Conservation (phyloP, 2,888 invertebrate species). For the Melieria picta region DNA sequence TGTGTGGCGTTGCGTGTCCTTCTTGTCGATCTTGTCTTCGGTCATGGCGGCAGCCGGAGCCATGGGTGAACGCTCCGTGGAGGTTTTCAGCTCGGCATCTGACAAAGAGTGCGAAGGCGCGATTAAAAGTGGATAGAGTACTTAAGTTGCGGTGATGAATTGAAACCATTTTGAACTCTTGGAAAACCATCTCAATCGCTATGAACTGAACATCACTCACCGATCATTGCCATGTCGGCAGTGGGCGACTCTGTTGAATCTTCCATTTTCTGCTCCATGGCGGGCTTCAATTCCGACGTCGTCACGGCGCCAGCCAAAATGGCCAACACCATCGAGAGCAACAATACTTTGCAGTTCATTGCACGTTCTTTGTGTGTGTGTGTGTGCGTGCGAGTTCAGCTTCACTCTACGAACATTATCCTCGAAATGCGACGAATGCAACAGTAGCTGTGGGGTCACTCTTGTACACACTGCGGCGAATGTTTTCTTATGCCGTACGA, state of each 20-base stretch:
- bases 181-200: too few relatives aligned
- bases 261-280: constrained; percentile 41
- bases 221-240: constrained; percentile 55
- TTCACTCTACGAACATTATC: too few relatives aligned
- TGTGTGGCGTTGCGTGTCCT: constrained; percentile 51
- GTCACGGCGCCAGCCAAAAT: constrained; percentile 9
- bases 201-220: constrained; percentile 47
- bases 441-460: too few relatives aligned
- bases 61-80: constrained; percentile 49
- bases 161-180: too few relatives aligned
- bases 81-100: constrained; percentile 38
- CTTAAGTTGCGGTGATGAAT: too few relatives aligned
- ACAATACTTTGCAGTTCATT: neutral
- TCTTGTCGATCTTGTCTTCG: neutral
- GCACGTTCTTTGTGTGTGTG: too few relatives aligned
- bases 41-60: constrained; percentile 1
- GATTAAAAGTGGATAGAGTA: neutral
- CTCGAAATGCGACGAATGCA: too few relatives aligned
- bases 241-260: constrained; percentile 57
- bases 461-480: too few relatives aligned
- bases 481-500: too few relatives aligned
- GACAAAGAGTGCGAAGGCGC: constrained; percentile 19
- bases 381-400: too few relatives aligned
- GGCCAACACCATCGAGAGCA: constrained; percentile 5
- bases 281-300: constrained; percentile 19